Percentiles rank a stretch among this genome's conserved stretches.
These are phyloP conservation scores for Marisa cornuarietis DNA, from an alignment of 1,140 invertebrate species.

Conservation along the genomic window DNA sequence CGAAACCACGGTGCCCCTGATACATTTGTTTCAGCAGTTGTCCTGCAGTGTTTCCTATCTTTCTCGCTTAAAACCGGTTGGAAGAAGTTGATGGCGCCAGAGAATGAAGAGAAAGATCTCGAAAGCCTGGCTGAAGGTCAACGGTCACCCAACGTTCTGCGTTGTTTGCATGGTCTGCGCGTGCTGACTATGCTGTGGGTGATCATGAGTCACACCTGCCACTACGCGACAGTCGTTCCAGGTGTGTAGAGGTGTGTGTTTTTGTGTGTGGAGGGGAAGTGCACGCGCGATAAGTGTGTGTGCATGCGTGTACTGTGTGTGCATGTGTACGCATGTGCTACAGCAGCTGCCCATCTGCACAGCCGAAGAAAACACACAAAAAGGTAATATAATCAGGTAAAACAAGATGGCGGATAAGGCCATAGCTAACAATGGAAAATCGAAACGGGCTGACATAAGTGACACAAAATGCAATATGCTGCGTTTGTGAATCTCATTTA, in stretches of 20 bases:
- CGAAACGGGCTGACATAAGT: not conserved
- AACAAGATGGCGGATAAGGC: not conserved
- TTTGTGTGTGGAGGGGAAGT: not conserved
- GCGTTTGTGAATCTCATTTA: not conserved
- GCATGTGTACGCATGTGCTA: not conserved
- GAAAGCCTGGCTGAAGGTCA: not conserved
- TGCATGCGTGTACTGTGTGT: not conserved
- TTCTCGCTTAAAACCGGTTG: not conserved
- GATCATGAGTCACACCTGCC: not conserved
- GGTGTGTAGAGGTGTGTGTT: not conserved
- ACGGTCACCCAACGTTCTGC: not conserved
- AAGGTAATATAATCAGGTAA: not conserved
- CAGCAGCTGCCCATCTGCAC: not conserved
- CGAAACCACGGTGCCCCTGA: too few relatives aligned
- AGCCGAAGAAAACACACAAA: too few relatives aligned
- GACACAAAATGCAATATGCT: not conserved
- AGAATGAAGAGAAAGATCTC: not conserved
- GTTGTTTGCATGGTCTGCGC: not conserved
- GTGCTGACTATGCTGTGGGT: not conserved
- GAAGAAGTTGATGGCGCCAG: not conserved
- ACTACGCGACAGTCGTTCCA: not conserved
- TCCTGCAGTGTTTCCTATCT: not conserved
- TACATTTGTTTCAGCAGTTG: too few relatives aligned
- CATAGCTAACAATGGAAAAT: not conserved
- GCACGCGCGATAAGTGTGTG: not conserved